A percentile compares a stretch with the other conserved stretches of the same genome.
Conservation (phyloP, 1,140 invertebrate genomes). For the Danaus melanippus region DNA sequence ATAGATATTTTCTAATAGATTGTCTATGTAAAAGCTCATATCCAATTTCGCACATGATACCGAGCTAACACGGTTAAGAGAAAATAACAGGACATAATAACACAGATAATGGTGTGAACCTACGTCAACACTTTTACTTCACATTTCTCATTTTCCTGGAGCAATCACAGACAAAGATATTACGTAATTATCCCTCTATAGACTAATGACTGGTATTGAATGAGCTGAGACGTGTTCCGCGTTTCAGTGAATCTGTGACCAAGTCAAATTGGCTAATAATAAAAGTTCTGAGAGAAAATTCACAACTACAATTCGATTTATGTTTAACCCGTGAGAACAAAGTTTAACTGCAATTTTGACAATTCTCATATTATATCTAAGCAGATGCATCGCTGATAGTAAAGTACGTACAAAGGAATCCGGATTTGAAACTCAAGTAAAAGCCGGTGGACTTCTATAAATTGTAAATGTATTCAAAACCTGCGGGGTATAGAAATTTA, state of each 20-base stretch:
- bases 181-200: constrained; percentile 25
- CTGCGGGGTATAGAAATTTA: too few species aligned
- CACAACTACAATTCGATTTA: not conserved
- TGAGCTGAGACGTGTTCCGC: constrained; percentile 9
- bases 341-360: too few species aligned
- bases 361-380: too few species aligned
- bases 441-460: too few species aligned
- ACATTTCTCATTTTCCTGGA: constrained; percentile 19
- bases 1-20: constrained; percentile 1
- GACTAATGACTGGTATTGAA: constrained; percentile 21
- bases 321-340: too few species aligned
- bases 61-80: constrained; percentile 19
- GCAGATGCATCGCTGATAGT: too few species aligned
- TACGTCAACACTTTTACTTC: constrained; percentile 37
- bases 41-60: constrained; percentile 18
- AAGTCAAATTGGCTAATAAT: constrained; percentile 12
- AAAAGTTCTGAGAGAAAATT: not conserved
- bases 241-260: constrained; percentile 14
- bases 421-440: too few species aligned
- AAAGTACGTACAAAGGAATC: too few species aligned
- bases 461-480: too few species aligned
- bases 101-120: constrained; percentile 48
- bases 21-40: constrained; percentile 3
- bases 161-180: constrained; percentile 19
- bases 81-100: constrained; percentile 52